Conservation (phyloP, 2,797 vertebrate species). For the Percopsis omiscomaycus region DNA sequence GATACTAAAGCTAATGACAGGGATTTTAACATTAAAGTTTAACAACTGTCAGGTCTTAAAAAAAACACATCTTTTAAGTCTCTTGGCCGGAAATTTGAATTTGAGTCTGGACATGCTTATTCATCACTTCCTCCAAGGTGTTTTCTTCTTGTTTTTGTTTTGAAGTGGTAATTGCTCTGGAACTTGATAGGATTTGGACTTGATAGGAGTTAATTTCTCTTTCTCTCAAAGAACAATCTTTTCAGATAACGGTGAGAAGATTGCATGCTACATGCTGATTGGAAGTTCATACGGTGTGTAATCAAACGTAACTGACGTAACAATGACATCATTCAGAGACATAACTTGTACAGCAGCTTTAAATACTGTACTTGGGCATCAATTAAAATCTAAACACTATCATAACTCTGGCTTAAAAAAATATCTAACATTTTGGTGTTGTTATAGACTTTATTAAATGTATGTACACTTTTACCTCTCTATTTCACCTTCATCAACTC, state of each 20-base stretch:
- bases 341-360: too few species aligned
- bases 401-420: too few species aligned
- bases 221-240: conserved; percentile 27
- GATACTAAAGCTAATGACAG: conserved; percentile 32
- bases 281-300: background rate
- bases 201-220: conserved; percentile 36
- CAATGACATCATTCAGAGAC: background rate
- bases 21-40: conserved; percentile 32
- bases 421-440: too few species aligned
- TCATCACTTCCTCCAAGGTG: conserved; percentile 53
- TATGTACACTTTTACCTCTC: too few species aligned
- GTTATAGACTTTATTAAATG: too few species aligned
- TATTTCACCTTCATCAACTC: too few species aligned
- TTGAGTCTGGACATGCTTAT: conserved; percentile 48
- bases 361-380: too few species aligned
- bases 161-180: conserved; percentile 39
- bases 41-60: conserved; percentile 42
- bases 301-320: background rate
- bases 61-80: conserved; percentile 40
- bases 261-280: background rate
- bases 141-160: conserved; percentile 46
- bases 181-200: conserved; percentile 39
- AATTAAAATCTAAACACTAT: too few species aligned
- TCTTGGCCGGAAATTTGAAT: conserved; percentile 47
- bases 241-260: conserved; percentile 13